Evolutionary conservation across 2,113 vertebrate species (phyloP), one percentile per base, ranked within the genome.

Genomic region (Melierax canorus): DNA sequence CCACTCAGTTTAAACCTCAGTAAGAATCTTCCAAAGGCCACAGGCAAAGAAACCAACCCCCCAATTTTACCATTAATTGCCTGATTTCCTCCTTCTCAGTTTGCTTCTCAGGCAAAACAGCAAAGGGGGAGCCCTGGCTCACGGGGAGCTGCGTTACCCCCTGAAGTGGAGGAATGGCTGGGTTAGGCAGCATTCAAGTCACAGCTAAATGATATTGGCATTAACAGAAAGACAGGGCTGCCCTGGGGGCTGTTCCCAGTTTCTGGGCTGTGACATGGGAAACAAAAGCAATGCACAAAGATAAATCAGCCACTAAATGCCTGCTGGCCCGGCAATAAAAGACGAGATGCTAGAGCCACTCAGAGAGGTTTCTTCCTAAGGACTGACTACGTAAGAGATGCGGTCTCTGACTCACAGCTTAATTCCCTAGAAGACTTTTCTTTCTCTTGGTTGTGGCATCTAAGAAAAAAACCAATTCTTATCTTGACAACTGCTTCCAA

Each of bases 121-220:
- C 62, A 10, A 41, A n/a, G 11, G 2, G 24, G 43, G 22, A n/a
- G 41, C 38, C 34, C 38, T 41, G 58, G 12, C 6, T 17, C 1
- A 0, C 0, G 0, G n/a, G 71, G n/a, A 50, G 23, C 36, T 17
- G 50, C 0, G 0, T 63, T n/a, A 10, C 15, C 64, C 48, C 76
- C 43, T 6, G 56, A 18, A 36, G 45, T 5, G 26, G 56, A 32
- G 81, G 64, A 51, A 12, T 0, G 3, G 5, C 11, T 7, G 68
- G 53, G 20, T 48, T 8, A 1, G 71, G 23, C 27, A n/a, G 71
- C 3, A 1, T 24, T 62, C 41, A 51, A 62, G 60, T 16, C 15
- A 2, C 16, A 9, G 55, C 48, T 58, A 30, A 7, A 19, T 0
- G 11, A 10, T 5, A 1, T 7, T 7, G 12, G 21, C 1, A 0